phyloP scores from a whole-genome alignment of 2,797 vertebrate species.

The Manis javanica region DNA sequence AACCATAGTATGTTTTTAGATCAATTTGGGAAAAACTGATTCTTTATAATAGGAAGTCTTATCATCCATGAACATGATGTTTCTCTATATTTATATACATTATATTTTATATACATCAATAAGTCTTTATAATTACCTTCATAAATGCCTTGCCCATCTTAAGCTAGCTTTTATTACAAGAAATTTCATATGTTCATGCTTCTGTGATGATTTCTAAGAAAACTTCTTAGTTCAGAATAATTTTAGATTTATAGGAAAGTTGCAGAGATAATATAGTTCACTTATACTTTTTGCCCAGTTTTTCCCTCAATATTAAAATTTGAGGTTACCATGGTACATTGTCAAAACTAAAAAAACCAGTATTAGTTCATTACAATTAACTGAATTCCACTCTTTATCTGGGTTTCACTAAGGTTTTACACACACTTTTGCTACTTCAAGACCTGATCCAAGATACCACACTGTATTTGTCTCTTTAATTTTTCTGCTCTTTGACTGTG shows the following conservation, averaged over 20 bases:
- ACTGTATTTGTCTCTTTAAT: not conserved
- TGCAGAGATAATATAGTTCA: not conserved
- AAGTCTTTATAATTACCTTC: not conserved
- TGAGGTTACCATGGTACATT: not conserved
- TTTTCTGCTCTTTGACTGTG: not conserved
- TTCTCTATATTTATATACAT: not conserved
- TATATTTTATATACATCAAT: not conserved
- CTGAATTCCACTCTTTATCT: not conserved
- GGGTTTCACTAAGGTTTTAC: not conserved
- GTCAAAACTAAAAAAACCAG: slow-evolving; percentile 13
- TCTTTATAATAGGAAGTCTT: not conserved
- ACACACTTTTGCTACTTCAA: not conserved
- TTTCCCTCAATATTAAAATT: not conserved
- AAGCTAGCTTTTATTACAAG: not conserved
- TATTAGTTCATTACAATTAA: not conserved
- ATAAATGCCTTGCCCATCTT: not conserved
- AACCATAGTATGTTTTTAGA: not conserved
- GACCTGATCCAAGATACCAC: not conserved
- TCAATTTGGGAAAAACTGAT: not conserved
- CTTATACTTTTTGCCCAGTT: not conserved
- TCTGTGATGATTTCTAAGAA: slow-evolving; percentile 26
- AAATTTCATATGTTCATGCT: not conserved
- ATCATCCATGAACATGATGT: not conserved
- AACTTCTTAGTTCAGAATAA: not conserved
- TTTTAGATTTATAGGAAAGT: not conserved